A percentile compares a stretch with the other conserved stretches of the same genome.
Conservation (phyloP, 2,113 vertebrate genomes). For the Fulica atra region DNA sequence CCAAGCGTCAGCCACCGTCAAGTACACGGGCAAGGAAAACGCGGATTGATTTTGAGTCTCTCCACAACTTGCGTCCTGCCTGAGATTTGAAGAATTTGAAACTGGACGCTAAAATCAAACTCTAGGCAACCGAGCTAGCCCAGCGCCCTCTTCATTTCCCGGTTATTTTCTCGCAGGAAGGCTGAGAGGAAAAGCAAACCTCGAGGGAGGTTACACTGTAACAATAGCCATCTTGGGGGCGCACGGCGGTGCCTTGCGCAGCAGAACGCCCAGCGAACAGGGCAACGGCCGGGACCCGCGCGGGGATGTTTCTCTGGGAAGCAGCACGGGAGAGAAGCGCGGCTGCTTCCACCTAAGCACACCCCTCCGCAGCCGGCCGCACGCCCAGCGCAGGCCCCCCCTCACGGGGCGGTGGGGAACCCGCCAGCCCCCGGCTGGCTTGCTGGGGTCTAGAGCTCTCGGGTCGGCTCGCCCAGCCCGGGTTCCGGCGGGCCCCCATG, state of each 20-base stretch:
- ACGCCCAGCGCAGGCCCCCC: not conserved
- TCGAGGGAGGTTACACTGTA: fast-evolving
- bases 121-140: not conserved
- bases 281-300: fast-evolving
- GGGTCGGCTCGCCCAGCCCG: not conserved
- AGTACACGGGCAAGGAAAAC: not conserved
- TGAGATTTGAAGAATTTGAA: not conserved
- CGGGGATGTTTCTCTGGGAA: no score
- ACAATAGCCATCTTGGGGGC: not conserved
- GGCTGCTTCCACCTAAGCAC: not conserved
- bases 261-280: not conserved
- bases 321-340: not conserved
- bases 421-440: not conserved
- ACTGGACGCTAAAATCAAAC: not conserved
- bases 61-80: not conserved
- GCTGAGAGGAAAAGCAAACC: not conserved
- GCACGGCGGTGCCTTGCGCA: fast-evolving
- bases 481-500: not conserved
- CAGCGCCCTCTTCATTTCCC: not conserved
- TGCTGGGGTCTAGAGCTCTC: not conserved
- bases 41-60: not conserved
- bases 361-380: no score
- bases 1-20: not conserved
- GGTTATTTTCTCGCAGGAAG: not conserved
- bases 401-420: fast-evolving